Conservation (phyloP, 2,113 vertebrate species). For the Polyodon spathula region DNA sequence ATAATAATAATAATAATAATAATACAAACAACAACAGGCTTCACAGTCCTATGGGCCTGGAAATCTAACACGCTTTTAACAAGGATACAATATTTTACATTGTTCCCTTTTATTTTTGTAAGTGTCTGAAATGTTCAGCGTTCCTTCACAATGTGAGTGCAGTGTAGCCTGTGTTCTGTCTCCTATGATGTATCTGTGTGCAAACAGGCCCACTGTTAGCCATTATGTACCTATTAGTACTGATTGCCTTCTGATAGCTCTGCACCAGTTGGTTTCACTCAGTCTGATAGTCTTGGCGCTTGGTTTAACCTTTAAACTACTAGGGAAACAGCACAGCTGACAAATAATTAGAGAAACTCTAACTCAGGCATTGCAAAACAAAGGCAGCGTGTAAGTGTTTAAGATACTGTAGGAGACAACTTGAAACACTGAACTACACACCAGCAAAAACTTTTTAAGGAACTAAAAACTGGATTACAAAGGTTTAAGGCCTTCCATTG, state of each 20-base stretch:
- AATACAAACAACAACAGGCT: too few species aligned
- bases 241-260: slow-evolving; percentile 92
- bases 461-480: background rate
- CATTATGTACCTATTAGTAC: slow-evolving; percentile 97
- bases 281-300: slow-evolving; percentile 83
- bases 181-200: slow-evolving; percentile 75
- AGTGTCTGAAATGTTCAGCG: slow-evolving; percentile 17
- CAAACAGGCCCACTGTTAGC: slow-evolving; percentile 80
- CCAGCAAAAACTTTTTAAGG: slow-evolving; percentile 6
- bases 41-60: too few species aligned
- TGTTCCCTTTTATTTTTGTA: slow-evolving; percentile 22
- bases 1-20: too few species aligned
- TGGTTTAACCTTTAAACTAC: slow-evolving; percentile 92
- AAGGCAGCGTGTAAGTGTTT: slow-evolving; percentile 35
- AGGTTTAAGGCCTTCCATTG: slow-evolving; percentile 9
- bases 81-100: background rate
- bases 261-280: slow-evolving; percentile 90
- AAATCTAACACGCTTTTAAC: background rate
- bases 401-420: slow-evolving; percentile 23
- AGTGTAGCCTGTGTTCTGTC: slow-evolving; percentile 72
- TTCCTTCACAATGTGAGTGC: slow-evolving; percentile 62
- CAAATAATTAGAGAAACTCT: slow-evolving; percentile 69
- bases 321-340: slow-evolving; percentile 56
- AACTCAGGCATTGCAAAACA: slow-evolving; percentile 51
- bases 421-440: slow-evolving; percentile 15